A percentile compares a stretch with the other conserved stretches of the same genome.
Evolutionary conservation across 2,888 invertebrate species (phyloP).

Genomic region (Perithous albicinctus): DNA sequence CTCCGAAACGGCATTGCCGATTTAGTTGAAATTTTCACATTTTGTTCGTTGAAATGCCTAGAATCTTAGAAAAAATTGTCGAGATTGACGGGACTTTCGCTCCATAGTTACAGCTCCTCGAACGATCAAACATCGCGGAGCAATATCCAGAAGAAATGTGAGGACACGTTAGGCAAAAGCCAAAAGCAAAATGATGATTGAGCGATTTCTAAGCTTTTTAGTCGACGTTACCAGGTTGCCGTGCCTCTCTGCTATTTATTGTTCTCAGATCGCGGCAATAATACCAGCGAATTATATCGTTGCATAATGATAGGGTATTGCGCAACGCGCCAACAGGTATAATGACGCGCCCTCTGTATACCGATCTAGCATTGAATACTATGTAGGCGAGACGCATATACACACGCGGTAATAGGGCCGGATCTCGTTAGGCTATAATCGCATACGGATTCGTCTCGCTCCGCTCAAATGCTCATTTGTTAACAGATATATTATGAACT

Average conservation of each 20-base stretch:
- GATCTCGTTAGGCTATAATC: conserved; percentile 33
- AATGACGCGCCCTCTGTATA: conserved; percentile 56
- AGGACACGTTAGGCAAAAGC: background rate
- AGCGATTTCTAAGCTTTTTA: conserved; percentile 36
- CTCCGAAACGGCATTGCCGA: no score
- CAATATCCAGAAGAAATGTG: no score
- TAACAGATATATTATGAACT: conserved; percentile 46
- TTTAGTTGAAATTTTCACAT: no score
- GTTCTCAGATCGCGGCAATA: conserved; percentile 47
- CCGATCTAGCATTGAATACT: conserved; percentile 34
- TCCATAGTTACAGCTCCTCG: no score
- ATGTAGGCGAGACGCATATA: background rate
- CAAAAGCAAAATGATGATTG: background rate
- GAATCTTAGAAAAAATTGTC: no score
- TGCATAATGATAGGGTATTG: conserved; percentile 57
- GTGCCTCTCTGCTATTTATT: conserved; percentile 54
- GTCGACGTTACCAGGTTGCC: conserved; percentile 7
- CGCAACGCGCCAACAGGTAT: conserved; percentile 62
- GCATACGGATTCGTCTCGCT: conserved; percentile 14
- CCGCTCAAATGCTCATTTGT: conserved; percentile 17
- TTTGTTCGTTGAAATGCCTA: no score
- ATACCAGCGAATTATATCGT: conserved; percentile 56
- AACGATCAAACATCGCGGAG: no score
- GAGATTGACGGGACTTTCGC: no score
- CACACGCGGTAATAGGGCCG: background rate